These are phyloP conservation scores for Cheilinus undulatus DNA, from an alignment of 2,113 vertebrate species.

Conservation along the genomic window DNA sequence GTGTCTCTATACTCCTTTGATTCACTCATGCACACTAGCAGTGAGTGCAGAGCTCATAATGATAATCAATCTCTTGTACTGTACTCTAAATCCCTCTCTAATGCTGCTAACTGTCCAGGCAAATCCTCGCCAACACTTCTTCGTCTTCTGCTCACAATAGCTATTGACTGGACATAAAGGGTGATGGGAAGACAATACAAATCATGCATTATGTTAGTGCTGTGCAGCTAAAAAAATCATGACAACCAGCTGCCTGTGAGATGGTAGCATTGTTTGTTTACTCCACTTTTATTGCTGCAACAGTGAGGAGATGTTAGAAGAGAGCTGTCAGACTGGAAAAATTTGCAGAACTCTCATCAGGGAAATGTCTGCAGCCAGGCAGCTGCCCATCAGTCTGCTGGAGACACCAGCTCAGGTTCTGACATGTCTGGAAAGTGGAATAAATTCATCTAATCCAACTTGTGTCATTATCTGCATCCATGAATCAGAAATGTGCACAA, in stretches of 20 bases:
- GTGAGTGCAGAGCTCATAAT: constrained; percentile 32
- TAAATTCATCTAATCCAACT: constrained; percentile 39
- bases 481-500: constrained; percentile 5
- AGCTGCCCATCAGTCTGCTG: constrained; percentile 27
- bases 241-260: constrained; percentile 13
- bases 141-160: constrained; percentile 17
- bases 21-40: constrained; percentile 7
- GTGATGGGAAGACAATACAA: constrained; percentile 21
- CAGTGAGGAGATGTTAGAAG: background rate
- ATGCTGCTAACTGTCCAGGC: constrained; percentile 43
- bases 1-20: constrained; percentile 41
- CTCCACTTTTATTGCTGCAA: constrained; percentile 1
- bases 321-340: constrained; percentile 18
- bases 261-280: constrained; percentile 20
- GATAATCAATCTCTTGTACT: constrained; percentile 51
- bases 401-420: constrained; percentile 13
- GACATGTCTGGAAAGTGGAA: constrained; percentile 49
- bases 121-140: constrained; percentile 27
- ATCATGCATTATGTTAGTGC: background rate
- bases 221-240: constrained; percentile 7
- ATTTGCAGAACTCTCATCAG: constrained; percentile 6
- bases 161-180: constrained; percentile 29
- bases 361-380: constrained; percentile 8
- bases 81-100: constrained; percentile 56
- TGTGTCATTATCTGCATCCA: constrained; percentile 33